Evolutionary conservation across 2,888 invertebrate species (phyloP).

Genomic region (Thereva unica): DNA sequence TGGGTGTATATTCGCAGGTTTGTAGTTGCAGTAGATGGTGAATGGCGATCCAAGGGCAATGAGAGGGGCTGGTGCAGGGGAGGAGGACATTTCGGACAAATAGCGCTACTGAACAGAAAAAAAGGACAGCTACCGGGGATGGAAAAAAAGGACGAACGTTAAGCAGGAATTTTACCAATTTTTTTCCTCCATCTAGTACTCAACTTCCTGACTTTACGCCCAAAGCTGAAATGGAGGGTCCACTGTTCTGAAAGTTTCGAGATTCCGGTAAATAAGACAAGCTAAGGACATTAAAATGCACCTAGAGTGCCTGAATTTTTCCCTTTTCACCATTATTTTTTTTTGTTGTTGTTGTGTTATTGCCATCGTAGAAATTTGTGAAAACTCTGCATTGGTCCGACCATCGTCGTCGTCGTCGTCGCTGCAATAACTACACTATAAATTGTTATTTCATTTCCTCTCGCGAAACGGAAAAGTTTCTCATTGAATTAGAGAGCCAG

Average conservation of each 20-base stretch:
- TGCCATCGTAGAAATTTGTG: constrained; percentile 2
- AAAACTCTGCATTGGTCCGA: constrained; percentile 2
- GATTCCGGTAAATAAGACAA: constrained; percentile 28
- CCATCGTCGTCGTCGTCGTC: neutral
- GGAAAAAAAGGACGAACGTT: neutral
- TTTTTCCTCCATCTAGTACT: constrained; percentile 10
- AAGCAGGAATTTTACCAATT: constrained; percentile 21
- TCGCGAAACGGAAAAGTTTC: constrained; percentile 18
- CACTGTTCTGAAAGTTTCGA: constrained; percentile 15
- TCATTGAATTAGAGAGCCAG: constrained; percentile 20
- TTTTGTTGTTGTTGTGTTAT: neutral
- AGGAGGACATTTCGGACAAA: constrained; percentile 4
- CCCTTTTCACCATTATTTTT: neutral
- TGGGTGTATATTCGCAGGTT: neutral
- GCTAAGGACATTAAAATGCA: constrained; percentile 34
- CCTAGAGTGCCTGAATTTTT: constrained; percentile 22
- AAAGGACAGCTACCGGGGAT: neutral
- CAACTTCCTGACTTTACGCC: constrained; percentile 20
- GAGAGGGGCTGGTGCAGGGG: too few relatives aligned
- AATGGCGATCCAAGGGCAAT: too few relatives aligned
- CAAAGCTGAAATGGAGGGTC: constrained; percentile 19
- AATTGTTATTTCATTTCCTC: constrained; percentile 21
- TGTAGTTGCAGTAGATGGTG: too few relatives aligned
- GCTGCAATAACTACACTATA: constrained; percentile 3
- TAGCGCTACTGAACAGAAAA: constrained; percentile 20